Evolutionary conservation across 2,113 vertebrate genomes (phyloP).

Genomic region (Thymallus thymallus): DNA sequence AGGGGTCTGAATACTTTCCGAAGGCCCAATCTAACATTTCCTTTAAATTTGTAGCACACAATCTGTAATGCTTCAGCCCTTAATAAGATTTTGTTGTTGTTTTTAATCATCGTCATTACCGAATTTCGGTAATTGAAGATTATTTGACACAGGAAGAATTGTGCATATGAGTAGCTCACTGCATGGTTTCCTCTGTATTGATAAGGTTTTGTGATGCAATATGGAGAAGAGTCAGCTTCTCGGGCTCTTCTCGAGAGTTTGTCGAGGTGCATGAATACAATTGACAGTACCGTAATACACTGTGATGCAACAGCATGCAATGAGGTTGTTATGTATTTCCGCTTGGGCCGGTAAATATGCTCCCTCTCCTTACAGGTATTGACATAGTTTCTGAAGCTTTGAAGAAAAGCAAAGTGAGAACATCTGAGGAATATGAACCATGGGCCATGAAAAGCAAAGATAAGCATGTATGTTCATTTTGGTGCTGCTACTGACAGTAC

Average conservation of each 20-base stretch:
- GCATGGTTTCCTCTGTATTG: not conserved
- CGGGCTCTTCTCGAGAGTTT: constrained; percentile 13
- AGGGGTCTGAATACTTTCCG: too few relatives aligned
- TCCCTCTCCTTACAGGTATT: constrained; percentile 63
- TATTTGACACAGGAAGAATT: not conserved
- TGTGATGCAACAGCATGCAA: constrained; percentile 70
- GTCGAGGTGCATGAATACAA: constrained; percentile 43
- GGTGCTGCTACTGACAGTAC: not conserved
- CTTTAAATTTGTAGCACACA: too few relatives aligned
- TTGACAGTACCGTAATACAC: constrained; percentile 53
- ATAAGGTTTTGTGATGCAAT: constrained; percentile 28
- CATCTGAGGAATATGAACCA: constrained; percentile 35
- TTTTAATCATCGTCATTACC: not conserved
- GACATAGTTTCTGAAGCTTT: constrained; percentile 63
- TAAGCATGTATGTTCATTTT: constrained; percentile 22
- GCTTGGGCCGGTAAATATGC: constrained; percentile 49
- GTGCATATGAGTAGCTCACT: not conserved
- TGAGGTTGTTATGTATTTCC: constrained; percentile 50
- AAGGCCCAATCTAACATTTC: too few relatives aligned
- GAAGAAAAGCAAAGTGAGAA: constrained; percentile 56
- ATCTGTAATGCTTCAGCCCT: too few relatives aligned
- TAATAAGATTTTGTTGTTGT: too few relatives aligned
- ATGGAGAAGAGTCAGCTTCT: constrained; percentile 10
- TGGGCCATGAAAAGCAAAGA: constrained; percentile 27
- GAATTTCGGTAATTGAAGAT: not conserved